Conservation (phyloP, 2,797 vertebrate genomes). For the Typhlichthys eigenmanni region DNA sequence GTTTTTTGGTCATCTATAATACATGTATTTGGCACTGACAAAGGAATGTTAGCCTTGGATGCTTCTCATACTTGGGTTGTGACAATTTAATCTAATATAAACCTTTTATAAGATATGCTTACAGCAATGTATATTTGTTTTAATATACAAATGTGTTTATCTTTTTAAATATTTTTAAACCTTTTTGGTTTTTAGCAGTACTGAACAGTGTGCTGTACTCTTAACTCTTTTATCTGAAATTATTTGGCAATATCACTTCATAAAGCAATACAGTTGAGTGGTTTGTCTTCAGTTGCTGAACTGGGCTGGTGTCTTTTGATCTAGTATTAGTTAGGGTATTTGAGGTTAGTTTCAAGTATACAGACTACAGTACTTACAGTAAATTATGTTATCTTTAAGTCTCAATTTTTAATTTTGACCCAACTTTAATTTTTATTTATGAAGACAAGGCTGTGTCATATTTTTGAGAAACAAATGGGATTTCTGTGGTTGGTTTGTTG, state of each 20-base stretch:
- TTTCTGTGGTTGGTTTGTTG: slow-evolving; percentile 28
- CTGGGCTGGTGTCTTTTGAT: slow-evolving; percentile 7
- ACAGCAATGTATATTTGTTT: not conserved
- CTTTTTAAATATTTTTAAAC: too few species aligned
- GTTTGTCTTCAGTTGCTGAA: slow-evolving; percentile 10
- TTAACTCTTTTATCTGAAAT: slow-evolving; percentile 5
- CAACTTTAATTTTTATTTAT: not conserved
- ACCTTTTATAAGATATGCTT: too few species aligned
- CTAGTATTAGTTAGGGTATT: not conserved
- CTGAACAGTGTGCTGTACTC: not conserved
- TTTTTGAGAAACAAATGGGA: slow-evolving; percentile 1
- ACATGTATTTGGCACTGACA: not conserved
- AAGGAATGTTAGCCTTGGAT: not conserved
- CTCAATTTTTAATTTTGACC: too few species aligned
- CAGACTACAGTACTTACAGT: too few species aligned
- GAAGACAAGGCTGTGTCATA: not conserved
- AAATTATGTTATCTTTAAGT: too few species aligned
- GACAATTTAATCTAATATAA: not conserved
- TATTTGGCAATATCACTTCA: slow-evolving; percentile 25
- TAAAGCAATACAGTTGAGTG: not conserved
- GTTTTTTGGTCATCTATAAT: too few species aligned
- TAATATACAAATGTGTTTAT: too few species aligned
- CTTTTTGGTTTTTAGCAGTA: too few species aligned
- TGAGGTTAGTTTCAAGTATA: too few species aligned
- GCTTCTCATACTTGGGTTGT: not conserved